Evolutionary conservation across 2,113 vertebrate genomes (phyloP).

Genomic region (Pteruthius melanotis): DNA sequence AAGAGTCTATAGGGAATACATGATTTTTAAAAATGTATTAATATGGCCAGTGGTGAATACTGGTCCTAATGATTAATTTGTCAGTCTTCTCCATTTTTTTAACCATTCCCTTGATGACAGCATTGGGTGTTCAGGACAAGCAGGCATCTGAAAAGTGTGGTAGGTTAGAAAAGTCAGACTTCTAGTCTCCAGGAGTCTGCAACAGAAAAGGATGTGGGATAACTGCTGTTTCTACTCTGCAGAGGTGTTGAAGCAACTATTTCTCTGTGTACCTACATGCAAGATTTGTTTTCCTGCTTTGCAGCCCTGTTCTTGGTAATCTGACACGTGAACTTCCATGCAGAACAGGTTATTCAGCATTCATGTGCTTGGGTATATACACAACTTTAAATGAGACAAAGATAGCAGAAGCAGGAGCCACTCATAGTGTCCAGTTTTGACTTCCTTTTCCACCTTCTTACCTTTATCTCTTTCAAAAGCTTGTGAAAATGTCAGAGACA

Average conservation of each 20-base stretch:
- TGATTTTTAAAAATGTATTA: not conserved
- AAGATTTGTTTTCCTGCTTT: not conserved
- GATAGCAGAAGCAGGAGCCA: not conserved
- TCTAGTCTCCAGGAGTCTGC: not conserved
- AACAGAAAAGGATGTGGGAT: not conserved
- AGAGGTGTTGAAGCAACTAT: not conserved
- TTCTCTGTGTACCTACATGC: not conserved
- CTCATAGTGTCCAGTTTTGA: not conserved
- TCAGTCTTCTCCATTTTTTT: not conserved
- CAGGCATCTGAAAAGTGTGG: not conserved
- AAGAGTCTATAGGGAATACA: not conserved
- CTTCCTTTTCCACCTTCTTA: not conserved
- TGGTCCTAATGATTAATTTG: not conserved
- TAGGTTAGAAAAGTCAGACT: not conserved
- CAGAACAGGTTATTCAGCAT: not conserved
- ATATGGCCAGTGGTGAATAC: not conserved
- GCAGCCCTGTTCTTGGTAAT: not conserved
- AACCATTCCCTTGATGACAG: not conserved
- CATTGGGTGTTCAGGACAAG: not conserved
- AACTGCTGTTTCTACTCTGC: not conserved
- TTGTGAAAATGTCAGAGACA: not conserved
- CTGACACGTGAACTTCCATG: fast-evolving
- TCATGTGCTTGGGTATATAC: not conserved
- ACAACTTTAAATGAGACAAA: not conserved
- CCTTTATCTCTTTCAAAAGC: not conserved